A percentile compares a stretch with the other conserved stretches of the same genome.
Conservation (phyloP, 92 coral and sea anemone genomes). For the Palythoa caribaeorum region DNA sequence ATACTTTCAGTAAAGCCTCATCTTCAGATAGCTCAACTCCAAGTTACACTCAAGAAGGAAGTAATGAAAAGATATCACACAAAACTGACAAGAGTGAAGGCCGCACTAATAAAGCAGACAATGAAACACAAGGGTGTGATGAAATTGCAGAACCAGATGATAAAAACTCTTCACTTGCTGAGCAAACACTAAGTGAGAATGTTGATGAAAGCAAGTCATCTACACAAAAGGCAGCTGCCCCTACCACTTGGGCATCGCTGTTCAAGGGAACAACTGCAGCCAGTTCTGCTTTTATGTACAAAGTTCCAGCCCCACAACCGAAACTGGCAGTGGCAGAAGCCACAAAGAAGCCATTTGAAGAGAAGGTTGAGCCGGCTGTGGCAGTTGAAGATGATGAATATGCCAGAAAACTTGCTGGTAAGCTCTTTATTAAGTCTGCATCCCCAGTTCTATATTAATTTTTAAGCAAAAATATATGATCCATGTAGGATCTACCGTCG, state of each 20-base stretch:
- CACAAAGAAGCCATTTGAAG: conserved; percentile 65
- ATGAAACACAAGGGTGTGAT: not conserved
- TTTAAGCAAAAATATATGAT: not conserved
- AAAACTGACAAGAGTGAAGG: not conserved
- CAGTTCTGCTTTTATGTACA: conserved; percentile 56
- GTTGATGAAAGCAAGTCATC: not conserved
- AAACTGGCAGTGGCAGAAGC: conserved; percentile 24
- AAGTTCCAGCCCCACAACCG: conserved; percentile 34
- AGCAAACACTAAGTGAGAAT: not conserved
- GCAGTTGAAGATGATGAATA: conserved; percentile 73
- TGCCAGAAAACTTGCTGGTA: conserved; percentile 84
- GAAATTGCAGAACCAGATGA: not conserved
- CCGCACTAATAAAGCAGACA: not conserved
- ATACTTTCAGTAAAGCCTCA: not conserved
- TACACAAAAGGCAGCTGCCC: conserved; percentile 41
- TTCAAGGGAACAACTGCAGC: conserved; percentile 75
- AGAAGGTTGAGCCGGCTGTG: conserved; percentile 46
- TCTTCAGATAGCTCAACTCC: conserved; percentile 71
- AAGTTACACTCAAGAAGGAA: conserved; percentile 66
- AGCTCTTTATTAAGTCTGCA: not conserved
- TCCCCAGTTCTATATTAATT: not conserved
- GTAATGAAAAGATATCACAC: not conserved
- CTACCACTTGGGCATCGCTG: conserved; percentile 88
- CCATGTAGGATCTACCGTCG: too few relatives aligned
- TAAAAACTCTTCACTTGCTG: not conserved